Evolutionary conservation across 2,113 vertebrate species (phyloP).

Genomic region (Tichodroma muraria): DNA sequence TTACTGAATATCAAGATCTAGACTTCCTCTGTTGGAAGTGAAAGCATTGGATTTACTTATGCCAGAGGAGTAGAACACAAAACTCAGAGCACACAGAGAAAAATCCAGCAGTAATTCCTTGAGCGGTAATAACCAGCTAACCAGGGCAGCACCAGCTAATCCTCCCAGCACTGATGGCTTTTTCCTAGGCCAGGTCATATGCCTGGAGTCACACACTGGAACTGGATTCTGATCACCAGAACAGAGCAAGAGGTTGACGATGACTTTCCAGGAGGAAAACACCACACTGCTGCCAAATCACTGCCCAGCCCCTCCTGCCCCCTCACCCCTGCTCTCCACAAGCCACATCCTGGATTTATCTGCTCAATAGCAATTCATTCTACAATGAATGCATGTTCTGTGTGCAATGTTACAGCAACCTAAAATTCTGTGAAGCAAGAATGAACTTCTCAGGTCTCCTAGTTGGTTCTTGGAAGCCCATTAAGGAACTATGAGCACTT

Average conservation of each 20-base stretch:
- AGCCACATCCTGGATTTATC: background rate
- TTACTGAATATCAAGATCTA: background rate
- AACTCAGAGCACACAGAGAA: background rate
- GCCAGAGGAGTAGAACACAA: background rate
- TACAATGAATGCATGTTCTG: fast-evolving
- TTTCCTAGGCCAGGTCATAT: background rate
- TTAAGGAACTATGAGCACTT: background rate
- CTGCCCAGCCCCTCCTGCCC: background rate
- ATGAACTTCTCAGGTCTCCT: background rate
- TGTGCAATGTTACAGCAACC: background rate
- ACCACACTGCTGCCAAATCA: background rate
- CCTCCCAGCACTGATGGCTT: no score
- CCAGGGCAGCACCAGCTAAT: background rate
- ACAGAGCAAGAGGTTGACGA: background rate
- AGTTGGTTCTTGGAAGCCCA: background rate
- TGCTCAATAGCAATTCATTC: background rate
- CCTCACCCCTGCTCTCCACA: background rate
- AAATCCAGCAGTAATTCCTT: background rate
- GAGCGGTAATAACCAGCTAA: background rate
- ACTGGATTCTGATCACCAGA: background rate
- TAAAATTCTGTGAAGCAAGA: background rate
- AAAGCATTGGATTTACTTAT: background rate
- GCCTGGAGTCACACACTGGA: background rate
- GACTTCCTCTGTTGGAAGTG: background rate
- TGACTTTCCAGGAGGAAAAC: background rate